Conservation (phyloP, 1,140 invertebrate species). For the Philaenus spumarius region DNA sequence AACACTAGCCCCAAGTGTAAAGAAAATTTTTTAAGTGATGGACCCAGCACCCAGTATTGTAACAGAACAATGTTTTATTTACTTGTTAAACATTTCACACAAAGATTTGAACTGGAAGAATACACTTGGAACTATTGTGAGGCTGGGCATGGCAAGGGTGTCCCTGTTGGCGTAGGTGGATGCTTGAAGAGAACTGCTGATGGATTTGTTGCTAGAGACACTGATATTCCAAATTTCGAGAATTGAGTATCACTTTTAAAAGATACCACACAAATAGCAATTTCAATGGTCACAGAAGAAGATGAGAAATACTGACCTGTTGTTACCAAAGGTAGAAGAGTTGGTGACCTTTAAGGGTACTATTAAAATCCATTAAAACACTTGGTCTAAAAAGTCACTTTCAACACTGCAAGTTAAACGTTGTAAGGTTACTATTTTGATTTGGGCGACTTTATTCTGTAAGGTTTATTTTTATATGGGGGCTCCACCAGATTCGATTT, state of each 20-base stretch:
- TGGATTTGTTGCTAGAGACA: slow-evolving; percentile 21
- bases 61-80: slow-evolving; percentile 22
- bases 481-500: too few species aligned
- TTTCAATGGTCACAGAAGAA: too few species aligned
- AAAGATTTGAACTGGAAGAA: slow-evolving; percentile 5
- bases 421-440: too few species aligned
- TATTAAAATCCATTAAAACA: too few species aligned
- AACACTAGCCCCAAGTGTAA: slow-evolving; percentile 23
- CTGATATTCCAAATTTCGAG: slow-evolving; percentile 15
- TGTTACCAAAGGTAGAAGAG: too few species aligned
- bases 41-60: slow-evolving; percentile 16
- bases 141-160: slow-evolving; percentile 35
- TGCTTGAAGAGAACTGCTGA: slow-evolving; percentile 38
- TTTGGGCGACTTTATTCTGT: too few species aligned
- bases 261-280: too few species aligned
- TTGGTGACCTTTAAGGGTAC: too few species aligned
- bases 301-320: too few species aligned
- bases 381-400: too few species aligned
- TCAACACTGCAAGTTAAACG: too few species aligned
- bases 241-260: slow-evolving; percentile 12
- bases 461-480: too few species aligned
- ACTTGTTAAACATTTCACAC: neutral
- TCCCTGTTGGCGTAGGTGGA: slow-evolving; percentile 38
- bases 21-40: slow-evolving; percentile 17
- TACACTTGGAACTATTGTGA: slow-evolving; percentile 36